A percentile compares a stretch with the other conserved stretches of the same genome.
Conservation (phyloP, 2,888 invertebrate genomes). For the Atethmia centrago region DNA sequence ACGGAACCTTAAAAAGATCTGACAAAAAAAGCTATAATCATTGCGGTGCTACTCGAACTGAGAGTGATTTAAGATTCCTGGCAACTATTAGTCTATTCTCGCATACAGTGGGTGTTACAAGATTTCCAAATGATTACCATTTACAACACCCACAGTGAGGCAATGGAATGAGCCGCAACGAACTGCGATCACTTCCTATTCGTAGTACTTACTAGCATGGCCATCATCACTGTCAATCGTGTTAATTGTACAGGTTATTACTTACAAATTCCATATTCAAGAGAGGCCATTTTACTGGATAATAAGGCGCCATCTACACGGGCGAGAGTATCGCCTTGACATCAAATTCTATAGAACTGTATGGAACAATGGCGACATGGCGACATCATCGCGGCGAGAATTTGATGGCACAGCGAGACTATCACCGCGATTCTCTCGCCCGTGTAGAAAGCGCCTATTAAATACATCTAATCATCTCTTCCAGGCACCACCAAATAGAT, state of each 20-base stretch:
- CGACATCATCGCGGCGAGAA: too few species aligned
- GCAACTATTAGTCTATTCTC: background rate
- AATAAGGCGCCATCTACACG: background rate
- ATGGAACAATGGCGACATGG: too few species aligned
- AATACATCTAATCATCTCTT: slow-evolving; percentile 6
- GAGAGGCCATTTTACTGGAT: background rate
- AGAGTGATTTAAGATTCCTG: background rate
- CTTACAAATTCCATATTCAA: background rate
- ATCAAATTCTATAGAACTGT: too few species aligned
- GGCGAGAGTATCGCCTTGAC: too few species aligned
- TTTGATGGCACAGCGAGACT: too few species aligned
- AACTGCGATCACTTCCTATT: background rate
- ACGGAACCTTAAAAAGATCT: too few species aligned
- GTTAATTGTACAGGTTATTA: background rate
- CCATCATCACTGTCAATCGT: background rate
- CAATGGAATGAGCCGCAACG: background rate
- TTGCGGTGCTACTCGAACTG: background rate
- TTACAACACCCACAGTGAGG: background rate
- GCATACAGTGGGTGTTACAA: background rate
- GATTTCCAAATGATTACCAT: background rate
- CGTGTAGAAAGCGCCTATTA: too few species aligned
- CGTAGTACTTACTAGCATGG: background rate
- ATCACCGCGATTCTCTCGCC: too few species aligned
- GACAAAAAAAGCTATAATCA: background rate
- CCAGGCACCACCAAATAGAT: slow-evolving; percentile 86